Conservation (phyloP, 92 coral and sea anemone species). For the Epizoanthus stellaris region DNA sequence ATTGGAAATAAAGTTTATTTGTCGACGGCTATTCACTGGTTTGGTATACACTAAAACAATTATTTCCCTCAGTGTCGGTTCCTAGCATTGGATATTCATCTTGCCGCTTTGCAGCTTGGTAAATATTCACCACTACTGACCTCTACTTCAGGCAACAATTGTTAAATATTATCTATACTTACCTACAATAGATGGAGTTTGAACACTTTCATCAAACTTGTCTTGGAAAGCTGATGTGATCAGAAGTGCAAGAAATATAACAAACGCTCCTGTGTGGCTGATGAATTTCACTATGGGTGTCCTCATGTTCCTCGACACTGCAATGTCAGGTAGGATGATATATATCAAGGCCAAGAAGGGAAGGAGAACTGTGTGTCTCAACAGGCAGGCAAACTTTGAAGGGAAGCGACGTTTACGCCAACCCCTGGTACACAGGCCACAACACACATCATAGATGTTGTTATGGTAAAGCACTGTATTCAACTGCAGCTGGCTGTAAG, state of each 20-base stretch:
- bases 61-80: too few species aligned
- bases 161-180: background rate
- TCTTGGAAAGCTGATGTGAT: conserved; percentile 53
- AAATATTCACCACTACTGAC: too few species aligned
- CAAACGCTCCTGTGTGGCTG: conserved; percentile 57
- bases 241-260: conserved; percentile 43
- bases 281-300: conserved; percentile 54
- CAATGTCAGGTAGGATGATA: conserved; percentile 33
- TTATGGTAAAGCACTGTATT: conserved; percentile 41
- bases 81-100: too few species aligned
- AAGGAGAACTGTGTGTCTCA: conserved; percentile 57
- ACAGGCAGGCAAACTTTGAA: conserved; percentile 17
- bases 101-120: too few species aligned
- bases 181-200: conserved; percentile 43
- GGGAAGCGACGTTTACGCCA: conserved; percentile 42
- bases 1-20: too few species aligned
- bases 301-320: conserved; percentile 31
- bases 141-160: too few species aligned
- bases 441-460: conserved; percentile 39
- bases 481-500: conserved; percentile 57
- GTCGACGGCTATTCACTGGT: too few species aligned
- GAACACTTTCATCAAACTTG: conserved; percentile 22
- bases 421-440: conserved; percentile 17
- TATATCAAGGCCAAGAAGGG: conserved; percentile 50
- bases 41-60: too few species aligned